Percentiles rank a stretch among this genome's conserved stretches.
Evolutionary conservation across 2,888 invertebrate species (phyloP).

Genomic region (Drosophila vallismaia): DNA sequence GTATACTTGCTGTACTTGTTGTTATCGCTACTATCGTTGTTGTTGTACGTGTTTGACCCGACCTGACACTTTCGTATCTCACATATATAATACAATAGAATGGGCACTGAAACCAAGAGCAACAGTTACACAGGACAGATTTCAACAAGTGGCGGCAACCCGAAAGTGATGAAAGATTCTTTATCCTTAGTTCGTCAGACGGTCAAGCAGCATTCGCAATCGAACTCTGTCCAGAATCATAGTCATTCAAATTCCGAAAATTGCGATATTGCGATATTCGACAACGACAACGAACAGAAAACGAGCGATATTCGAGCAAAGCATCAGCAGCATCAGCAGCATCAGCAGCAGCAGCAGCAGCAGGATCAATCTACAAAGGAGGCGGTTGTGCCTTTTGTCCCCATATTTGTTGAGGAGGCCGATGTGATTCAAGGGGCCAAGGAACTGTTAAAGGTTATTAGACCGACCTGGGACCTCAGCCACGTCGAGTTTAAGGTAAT

Average conservation of each 20-base stretch:
- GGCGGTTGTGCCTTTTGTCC: conserved; percentile 82
- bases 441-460: conserved; percentile 87
- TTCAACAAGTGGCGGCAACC: conserved; percentile 75
- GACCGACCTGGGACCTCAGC: conserved; percentile 88
- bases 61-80: conserved; percentile 77
- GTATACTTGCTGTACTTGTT: conserved; percentile 26
- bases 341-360: conserved; percentile 15
- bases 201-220: conserved; percentile 54
- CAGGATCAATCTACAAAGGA: conserved; percentile 46
- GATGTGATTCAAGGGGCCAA: conserved; percentile 88
- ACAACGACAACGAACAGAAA: conserved; percentile 33
- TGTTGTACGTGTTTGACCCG: conserved; percentile 65
- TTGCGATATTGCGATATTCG: no score
- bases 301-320: conserved; percentile 56
- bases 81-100: conserved; percentile 73
- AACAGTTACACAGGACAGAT: conserved; percentile 80
- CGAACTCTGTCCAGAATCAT: conserved; percentile 53
- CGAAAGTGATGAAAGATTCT: conserved; percentile 78
- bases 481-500: conserved; percentile 89
- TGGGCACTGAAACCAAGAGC: conserved; percentile 82
- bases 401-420: conserved; percentile 88
- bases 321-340: conserved; percentile 20
- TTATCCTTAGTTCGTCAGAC: conserved; percentile 75
- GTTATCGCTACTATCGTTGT: conserved; percentile 18
- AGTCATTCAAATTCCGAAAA: conserved; percentile 39